These are phyloP conservation scores for Porites evermanni DNA, from an alignment of 92 coral and sea anemone genomes.

Conservation along the genomic window DNA sequence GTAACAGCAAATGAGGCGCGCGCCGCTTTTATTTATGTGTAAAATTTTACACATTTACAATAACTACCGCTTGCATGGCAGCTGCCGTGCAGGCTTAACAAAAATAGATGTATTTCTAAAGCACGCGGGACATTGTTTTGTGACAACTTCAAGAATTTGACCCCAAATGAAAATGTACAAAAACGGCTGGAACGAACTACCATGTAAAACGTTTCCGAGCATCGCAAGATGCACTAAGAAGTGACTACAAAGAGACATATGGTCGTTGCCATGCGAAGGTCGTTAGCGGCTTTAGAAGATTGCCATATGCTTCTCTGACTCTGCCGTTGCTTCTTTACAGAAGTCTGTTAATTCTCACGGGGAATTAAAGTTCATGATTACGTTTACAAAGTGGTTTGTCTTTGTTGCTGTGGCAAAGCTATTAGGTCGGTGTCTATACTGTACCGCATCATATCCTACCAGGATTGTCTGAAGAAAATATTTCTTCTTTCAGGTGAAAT, in stretches of 20 bases:
- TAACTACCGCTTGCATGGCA: constrained; percentile 13
- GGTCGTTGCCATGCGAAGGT: constrained; percentile 39
- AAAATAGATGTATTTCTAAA: constrained; percentile 19
- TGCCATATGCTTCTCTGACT: constrained; percentile 31
- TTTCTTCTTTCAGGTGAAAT: neutral
- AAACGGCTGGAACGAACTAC: neutral
- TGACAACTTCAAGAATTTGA: constrained; percentile 39
- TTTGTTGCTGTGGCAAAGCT: neutral
- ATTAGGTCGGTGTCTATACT: too few species aligned
- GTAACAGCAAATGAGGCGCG: neutral
- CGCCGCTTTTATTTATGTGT: constrained; percentile 10
- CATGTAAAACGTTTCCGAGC: neutral
- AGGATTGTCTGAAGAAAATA: neutral
- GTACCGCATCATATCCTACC: too few species aligned
- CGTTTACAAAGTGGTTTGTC: neutral
- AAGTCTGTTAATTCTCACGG: constrained; percentile 35
- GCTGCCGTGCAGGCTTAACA: constrained; percentile 30
- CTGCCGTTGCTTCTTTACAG: neutral
- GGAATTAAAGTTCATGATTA: neutral
- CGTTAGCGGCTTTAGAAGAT: constrained; percentile 20
- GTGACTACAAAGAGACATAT: neutral
- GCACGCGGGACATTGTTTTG: constrained; percentile 43
- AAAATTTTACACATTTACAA: constrained; percentile 38
- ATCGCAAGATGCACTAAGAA: constrained; percentile 3
- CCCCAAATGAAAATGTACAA: constrained; percentile 30